Evolutionary conservation across 2,888 invertebrate species (phyloP), one percentile per base, ranked within the genome.

Genomic region (Andrena camellia): DNA sequence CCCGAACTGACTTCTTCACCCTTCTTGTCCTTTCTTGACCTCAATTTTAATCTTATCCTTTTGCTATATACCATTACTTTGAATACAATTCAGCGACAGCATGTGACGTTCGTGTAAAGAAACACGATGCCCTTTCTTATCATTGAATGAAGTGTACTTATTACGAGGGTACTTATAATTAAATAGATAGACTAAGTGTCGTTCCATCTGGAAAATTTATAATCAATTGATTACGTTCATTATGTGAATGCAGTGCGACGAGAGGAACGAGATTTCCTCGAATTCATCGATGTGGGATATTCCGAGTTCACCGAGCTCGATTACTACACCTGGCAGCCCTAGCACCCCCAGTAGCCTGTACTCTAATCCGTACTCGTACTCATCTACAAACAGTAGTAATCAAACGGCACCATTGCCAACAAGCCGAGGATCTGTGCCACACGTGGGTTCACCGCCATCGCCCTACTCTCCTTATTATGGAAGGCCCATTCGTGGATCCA

Each of bases 401-500:
- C 86, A 85, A 20, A 75, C 86, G 4, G 52, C 89, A 4, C 90
- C 91, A 42, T 90, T 92, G 0, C 84, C 89, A 13, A 86, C 86
- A 1, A 87, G 68, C 50, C 90, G 90, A 71, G 85, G 89, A 23
- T 86, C 86, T 29, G 83, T 88, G 50, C 87, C 87, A 26, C 83
- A 89, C 67, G 71, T 86, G 13, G 89, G 90, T 13, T 90, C 91
- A 54, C 88, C 92, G 4, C 64, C 92, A 48, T 90, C 91, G 3
- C 88, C 92, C 2, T 86, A 90, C 48, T 90, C 91, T 0, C 79
- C 88, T 17, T 90, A 89, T 71, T 92, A 89, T 33, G 93, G 93
- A 50, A 90, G 93, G 76, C 90, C 93, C 13, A 93, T 93, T 81
- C 90, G 93, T 59, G 93, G 93, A 3, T 93, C 93, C 10, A 90